Evolutionary conservation across 1,140 invertebrate species (phyloP).

Genomic region (Aphis craccivora): DNA sequence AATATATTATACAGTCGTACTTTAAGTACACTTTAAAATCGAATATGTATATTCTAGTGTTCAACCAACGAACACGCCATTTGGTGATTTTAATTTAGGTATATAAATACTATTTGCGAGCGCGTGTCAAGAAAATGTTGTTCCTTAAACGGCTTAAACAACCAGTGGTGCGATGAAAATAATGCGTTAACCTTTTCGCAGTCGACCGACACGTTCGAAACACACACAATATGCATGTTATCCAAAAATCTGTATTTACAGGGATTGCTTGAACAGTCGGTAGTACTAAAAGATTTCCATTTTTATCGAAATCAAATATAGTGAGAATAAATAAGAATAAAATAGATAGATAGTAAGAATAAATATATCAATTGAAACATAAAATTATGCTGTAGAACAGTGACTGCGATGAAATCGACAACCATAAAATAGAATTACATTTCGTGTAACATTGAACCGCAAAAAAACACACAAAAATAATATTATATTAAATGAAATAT

Average conservation of each 20-base stretch:
- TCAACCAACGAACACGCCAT: conserved; percentile 5
- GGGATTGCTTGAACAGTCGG: neutral
- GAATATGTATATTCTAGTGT: neutral
- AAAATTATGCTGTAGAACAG: neutral
- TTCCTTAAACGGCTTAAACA: neutral
- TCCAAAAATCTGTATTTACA: neutral
- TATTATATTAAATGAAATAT: neutral
- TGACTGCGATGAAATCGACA: neutral
- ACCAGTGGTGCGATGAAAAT: neutral
- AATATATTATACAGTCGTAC: conserved; percentile 17
- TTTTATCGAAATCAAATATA: neutral
- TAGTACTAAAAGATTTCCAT: neutral
- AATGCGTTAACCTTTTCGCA: neutral
- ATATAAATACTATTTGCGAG: neutral
- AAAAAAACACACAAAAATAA: neutral
- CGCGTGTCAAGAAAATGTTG: neutral
- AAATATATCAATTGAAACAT: neutral
- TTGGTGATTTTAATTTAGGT: conserved; percentile 15
- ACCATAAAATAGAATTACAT: neutral
- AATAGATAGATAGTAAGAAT: neutral
- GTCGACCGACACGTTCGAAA: neutral
- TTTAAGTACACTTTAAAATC: conserved; percentile 10
- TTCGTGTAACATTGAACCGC: neutral
- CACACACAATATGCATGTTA: neutral
- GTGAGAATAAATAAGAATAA: too few relatives aligned